Evolutionary conservation across 2,888 invertebrate genomes (phyloP), one percentile per base, ranked within the genome.

Genomic region (Pecten maximus): DNA sequence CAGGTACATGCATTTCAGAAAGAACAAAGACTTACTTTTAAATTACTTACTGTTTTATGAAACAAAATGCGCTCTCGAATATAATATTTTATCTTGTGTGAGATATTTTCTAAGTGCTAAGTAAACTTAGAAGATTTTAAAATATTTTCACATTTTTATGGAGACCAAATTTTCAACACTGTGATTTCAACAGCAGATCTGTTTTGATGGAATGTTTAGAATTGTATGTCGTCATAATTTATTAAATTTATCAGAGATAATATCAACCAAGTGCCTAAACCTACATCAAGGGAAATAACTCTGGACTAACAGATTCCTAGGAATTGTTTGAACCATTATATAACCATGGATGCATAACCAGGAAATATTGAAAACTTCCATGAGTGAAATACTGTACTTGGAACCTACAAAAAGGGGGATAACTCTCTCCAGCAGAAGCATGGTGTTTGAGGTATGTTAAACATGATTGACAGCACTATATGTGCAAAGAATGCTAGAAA

Each of bases 371-470:
- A 74, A 74, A 28, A 35, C 15, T 74, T 35, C 2, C 35, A 74
- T 74, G 74, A 74, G 74, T 74, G 35, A 15, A 74, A 35, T 28
- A 35, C 74, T 74, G 35, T 74, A 2, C 74, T 35, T 28, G 28
- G 12, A 0, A 74, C 74, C 35, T 74, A 35, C 74, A 35, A 74
- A 8, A 74, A 74, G 74, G 74, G 74, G 16, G 74, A 28, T 6
- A 74, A 74, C 74, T 74, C 74, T 35, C 0, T 28, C 28, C 3
- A 6, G 35, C 35, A 74, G 74, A 6, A 74, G 12, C 4, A 74
- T 74, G 74, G 74, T 74, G 15, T 74, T 74, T 35, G 74, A 74
- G 74, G 74, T 74, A 74, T 74, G 74, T 74, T 35, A 35, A 6
- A 8, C n/a, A 6, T 10, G 35, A 74, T 23, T 54, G 54, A 54